These are phyloP conservation scores for Phaethornis superciliosus DNA, from an alignment of 2,113 vertebrate genomes.

Conservation along the genomic window DNA sequence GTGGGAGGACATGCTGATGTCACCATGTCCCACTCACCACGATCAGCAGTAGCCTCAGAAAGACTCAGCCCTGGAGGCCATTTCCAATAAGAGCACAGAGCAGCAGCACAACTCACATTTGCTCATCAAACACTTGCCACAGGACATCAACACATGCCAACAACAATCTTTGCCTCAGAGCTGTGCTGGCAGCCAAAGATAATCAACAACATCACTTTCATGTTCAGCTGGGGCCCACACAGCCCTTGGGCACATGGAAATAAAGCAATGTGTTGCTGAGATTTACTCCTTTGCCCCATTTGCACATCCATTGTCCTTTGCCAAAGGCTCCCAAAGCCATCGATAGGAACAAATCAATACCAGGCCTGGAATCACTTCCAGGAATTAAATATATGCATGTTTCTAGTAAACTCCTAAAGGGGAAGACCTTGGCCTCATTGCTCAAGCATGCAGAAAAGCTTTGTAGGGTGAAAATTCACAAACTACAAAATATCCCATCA, in stretches of 20 bases:
- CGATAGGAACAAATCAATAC: slow-evolving; percentile 5
- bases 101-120: accelerated
- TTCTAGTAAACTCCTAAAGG: neutral
- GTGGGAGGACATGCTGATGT: neutral
- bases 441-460: neutral
- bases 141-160: no score
- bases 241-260: neutral
- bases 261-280: neutral
- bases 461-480: neutral
- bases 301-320: neutral
- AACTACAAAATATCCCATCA: neutral
- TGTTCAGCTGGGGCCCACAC: neutral
- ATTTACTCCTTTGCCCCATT: neutral
- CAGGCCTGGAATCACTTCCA: neutral
- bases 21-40: neutral
- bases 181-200: neutral
- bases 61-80: neutral
- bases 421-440: neutral
- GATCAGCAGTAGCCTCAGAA: neutral
- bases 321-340: neutral
- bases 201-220: neutral
- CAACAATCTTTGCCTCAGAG: neutral
- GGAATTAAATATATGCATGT: neutral
- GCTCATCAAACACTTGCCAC: neutral
- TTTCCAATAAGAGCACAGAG: neutral